These are phyloP conservation scores for Passer montanus DNA, from an alignment of 2,113 vertebrate species.

Conservation along the genomic window DNA sequence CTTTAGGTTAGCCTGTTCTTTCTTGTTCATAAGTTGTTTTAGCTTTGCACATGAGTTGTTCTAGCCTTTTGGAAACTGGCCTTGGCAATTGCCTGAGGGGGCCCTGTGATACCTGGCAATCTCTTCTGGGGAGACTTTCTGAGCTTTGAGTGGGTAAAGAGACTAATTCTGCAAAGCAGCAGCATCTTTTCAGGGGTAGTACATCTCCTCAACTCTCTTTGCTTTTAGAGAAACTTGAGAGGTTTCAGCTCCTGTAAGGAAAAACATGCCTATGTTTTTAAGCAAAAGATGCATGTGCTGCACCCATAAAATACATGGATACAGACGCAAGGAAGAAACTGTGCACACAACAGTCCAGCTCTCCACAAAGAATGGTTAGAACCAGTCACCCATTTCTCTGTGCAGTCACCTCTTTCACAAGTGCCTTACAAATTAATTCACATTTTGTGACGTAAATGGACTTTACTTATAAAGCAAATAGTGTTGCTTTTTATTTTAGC, in stretches of 20 bases:
- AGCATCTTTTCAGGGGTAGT: neutral
- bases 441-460: neutral
- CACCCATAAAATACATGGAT: neutral
- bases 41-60: neutral
- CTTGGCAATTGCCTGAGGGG: neutral
- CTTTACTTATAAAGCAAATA: neutral
- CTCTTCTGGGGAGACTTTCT: neutral
- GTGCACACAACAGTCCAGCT: neutral
- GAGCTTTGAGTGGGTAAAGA: neutral
- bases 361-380: neutral
- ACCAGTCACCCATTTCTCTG: neutral
- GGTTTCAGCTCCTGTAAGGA: neutral
- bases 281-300: neutral
- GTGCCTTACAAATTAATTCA: neutral
- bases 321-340: neutral
- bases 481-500: neutral
- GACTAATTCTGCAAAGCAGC: neutral
- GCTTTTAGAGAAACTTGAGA: neutral
- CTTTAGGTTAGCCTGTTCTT: neutral
- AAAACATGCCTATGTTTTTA: neutral
- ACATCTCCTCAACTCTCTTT: neutral
- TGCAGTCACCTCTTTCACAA: neutral
- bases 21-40: neutral
- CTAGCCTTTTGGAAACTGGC: neutral
- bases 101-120: neutral